phyloP scores from a whole-genome alignment of 2,797 vertebrate genomes.

The Clamator glandarius region DNA sequence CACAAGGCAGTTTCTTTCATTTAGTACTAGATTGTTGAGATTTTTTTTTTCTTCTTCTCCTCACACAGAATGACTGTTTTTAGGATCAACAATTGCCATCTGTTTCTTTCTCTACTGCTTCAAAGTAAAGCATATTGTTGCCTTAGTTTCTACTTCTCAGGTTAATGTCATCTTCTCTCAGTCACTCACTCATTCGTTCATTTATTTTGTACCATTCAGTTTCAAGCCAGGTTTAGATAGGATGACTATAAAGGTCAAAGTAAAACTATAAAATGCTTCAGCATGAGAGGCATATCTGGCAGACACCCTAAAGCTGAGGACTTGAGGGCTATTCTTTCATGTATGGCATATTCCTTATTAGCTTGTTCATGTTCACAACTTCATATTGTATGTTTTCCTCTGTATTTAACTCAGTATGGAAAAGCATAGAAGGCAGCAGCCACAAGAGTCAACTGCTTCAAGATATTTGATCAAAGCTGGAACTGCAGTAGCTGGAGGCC shows the following conservation, averaged over 20 bases:
- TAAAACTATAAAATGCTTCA: neutral
- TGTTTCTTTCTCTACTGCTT: neutral
- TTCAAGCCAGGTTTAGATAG: neutral
- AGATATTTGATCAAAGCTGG: neutral
- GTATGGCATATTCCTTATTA: neutral
- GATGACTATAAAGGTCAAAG: neutral
- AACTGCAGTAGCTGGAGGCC: neutral
- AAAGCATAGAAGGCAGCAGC: neutral
- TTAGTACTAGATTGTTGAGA: neutral
- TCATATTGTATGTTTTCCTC: rapidly evolving
- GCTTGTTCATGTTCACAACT: neutral
- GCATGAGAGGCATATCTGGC: neutral
- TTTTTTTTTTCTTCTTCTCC: neutral
- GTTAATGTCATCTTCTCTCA: neutral
- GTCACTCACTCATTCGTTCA: neutral
- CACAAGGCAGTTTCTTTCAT: neutral
- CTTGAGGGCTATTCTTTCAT: neutral
- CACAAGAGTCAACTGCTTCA: neutral
- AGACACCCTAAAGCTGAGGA: rapidly evolving
- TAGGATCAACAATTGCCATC: neutral
- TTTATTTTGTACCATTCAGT: neutral
- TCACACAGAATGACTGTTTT: neutral
- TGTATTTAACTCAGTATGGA: neutral
- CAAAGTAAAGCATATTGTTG: neutral
- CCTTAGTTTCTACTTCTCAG: neutral